Evolutionary conservation across 1,140 invertebrate genomes (phyloP).

Genomic region (Euwallacea fornicatus): DNA sequence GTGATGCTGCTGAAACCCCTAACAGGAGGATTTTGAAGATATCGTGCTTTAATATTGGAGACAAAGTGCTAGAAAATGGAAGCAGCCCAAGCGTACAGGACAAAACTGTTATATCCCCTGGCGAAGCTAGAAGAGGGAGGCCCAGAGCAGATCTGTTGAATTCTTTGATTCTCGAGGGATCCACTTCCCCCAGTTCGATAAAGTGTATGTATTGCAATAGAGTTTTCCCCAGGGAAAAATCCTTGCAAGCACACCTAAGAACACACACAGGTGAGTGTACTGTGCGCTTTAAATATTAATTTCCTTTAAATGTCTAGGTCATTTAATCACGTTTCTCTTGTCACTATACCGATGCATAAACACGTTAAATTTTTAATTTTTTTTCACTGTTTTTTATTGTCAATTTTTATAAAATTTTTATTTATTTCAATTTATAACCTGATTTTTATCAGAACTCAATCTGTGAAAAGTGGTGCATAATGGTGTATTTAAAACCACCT

Average conservation of each 20-base stretch:
- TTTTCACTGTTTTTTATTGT: too few species aligned
- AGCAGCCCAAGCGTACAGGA: constrained; percentile 43
- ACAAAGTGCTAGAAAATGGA: constrained; percentile 49
- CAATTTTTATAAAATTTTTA: too few species aligned
- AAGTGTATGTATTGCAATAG: constrained; percentile 74
- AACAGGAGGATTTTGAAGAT: constrained; percentile 44
- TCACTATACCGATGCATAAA: too few species aligned
- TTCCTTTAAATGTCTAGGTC: constrained; percentile 1
- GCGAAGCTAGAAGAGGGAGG: constrained; percentile 61
- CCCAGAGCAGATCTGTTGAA: constrained; percentile 74
- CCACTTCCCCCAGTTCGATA: constrained; percentile 70
- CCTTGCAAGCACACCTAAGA: constrained; percentile 76
- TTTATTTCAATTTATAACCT: too few species aligned
- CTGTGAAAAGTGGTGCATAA: too few species aligned
- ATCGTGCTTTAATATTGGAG: constrained; percentile 43
- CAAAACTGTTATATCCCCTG: constrained; percentile 47
- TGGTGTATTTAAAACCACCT: too few species aligned
- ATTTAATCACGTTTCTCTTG: not conserved
- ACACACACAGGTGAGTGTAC: constrained; percentile 72
- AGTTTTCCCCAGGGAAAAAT: constrained; percentile 81
- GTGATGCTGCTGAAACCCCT: constrained; percentile 41
- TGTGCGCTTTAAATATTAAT: constrained; percentile 10
- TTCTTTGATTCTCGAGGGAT: constrained; percentile 72
- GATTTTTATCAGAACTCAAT: too few species aligned
- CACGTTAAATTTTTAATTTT: too few species aligned